Conservation (phyloP, 2,113 vertebrate genomes). For the Origma solitaria region DNA sequence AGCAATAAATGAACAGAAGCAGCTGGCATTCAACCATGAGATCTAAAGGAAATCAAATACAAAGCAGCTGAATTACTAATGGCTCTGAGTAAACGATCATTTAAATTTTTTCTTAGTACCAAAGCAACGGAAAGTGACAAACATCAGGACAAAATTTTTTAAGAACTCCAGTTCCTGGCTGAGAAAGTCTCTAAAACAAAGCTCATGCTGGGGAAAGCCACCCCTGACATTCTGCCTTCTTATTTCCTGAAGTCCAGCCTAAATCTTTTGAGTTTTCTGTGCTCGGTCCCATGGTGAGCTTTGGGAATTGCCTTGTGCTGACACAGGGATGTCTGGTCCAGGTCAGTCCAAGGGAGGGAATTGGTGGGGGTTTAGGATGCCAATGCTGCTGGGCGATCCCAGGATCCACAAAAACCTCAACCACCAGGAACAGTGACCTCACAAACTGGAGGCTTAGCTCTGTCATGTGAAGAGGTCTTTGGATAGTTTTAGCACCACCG, state of each 20-base stretch:
- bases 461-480: neutral
- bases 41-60: constrained; percentile 24
- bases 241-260: neutral
- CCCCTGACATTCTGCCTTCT: neutral
- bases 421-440: neutral
- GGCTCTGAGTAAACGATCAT: neutral
- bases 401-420: neutral
- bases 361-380: neutral
- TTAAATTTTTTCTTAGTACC: neutral
- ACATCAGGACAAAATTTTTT: neutral
- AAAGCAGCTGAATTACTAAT: constrained; percentile 27
- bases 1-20: constrained; percentile 33
- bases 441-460: neutral
- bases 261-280: neutral
- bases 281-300: neutral
- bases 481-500: neutral
- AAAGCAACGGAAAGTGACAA: neutral
- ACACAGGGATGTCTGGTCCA: neutral
- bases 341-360: neutral
- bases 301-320: neutral
- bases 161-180: neutral
- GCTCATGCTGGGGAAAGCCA: neutral
- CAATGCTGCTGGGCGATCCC: neutral
- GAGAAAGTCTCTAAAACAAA: neutral
- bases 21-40: constrained; percentile 27